Conservation (phyloP, 2,113 vertebrate species). For the Bujurquina vittata region DNA sequence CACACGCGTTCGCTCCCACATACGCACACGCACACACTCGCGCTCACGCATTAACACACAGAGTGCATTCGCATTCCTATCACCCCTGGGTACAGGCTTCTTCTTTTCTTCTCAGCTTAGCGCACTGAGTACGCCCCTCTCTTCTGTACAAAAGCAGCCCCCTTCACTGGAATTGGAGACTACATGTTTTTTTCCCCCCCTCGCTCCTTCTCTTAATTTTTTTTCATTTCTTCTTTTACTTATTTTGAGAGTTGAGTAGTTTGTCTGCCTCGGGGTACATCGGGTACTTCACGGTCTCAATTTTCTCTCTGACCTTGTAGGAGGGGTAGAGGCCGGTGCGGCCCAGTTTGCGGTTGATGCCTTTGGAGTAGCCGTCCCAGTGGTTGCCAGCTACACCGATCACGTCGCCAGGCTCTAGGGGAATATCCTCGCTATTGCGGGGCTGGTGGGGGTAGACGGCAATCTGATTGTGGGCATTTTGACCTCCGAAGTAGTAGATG, state of each 20-base stretch:
- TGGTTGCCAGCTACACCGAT: slow-evolving; percentile 98
- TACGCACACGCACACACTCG: slow-evolving; percentile 8
- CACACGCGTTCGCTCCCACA: not conserved
- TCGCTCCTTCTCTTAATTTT: slow-evolving; percentile 28
- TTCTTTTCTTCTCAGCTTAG: slow-evolving; percentile 60
- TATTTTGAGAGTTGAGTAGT: slow-evolving; percentile 79
- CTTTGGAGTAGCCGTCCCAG: slow-evolving; percentile 99
- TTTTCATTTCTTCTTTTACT: slow-evolving; percentile 47
- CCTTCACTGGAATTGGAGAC: slow-evolving; percentile 66
- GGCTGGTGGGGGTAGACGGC: slow-evolving; percentile 94
- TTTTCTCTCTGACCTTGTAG: slow-evolving; percentile 98
- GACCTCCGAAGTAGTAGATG: slow-evolving; percentile 99
- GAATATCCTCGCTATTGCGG: slow-evolving; percentile 91
- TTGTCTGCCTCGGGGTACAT: slow-evolving; percentile 96
- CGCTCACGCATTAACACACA: slow-evolving; percentile 40
- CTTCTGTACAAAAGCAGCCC: slow-evolving; percentile 74
- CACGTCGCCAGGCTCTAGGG: slow-evolving; percentile 94
- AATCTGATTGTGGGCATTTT: slow-evolving; percentile 98
- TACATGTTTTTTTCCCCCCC: slow-evolving; percentile 26
- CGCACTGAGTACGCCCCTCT: slow-evolving; percentile 48
- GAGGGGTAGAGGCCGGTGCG: slow-evolving; percentile 97
- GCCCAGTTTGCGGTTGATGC: slow-evolving; percentile 95
- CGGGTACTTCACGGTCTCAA: slow-evolving; percentile 97
- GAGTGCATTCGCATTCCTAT: slow-evolving; percentile 65
- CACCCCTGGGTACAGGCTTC: slow-evolving; percentile 56